Evolutionary conservation across 2,113 vertebrate genomes (phyloP).

Genomic region (Tragelaphus buxtoni): DNA sequence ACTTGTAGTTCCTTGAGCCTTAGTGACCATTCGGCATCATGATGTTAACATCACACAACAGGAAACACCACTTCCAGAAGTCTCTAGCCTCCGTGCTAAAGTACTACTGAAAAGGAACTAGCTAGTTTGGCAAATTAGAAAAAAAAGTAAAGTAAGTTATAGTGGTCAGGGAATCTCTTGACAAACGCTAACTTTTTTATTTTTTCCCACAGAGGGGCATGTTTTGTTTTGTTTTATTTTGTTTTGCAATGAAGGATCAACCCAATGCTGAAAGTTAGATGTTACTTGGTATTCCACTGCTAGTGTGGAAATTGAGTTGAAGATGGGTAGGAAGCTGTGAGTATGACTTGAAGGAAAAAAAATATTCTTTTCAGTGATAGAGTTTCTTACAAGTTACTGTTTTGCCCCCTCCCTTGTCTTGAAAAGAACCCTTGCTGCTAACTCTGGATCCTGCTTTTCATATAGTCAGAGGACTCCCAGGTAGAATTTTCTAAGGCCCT

Average conservation of each 20-base stretch:
- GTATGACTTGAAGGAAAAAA: conserved; percentile 69
- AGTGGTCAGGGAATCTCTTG: conserved; percentile 69
- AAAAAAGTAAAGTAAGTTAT: conserved; percentile 24
- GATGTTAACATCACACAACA: conserved; percentile 63
- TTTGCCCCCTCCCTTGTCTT: conserved; percentile 75
- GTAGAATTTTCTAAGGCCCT: conserved; percentile 57
- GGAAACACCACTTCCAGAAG: conserved; percentile 76
- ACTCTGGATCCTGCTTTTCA: conserved; percentile 81
- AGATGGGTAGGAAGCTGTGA: conserved; percentile 51
- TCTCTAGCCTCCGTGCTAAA: conserved; percentile 74
- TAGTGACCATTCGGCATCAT: conserved; percentile 69
- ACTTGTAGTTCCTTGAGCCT: conserved; percentile 76
- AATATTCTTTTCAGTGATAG: conserved; percentile 63
- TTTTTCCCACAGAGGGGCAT: background rate
- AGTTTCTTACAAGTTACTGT: conserved; percentile 76
- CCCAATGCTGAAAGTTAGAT: conserved; percentile 62
- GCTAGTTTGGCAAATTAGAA: conserved; percentile 65
- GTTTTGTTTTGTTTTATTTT: conserved; percentile 38
- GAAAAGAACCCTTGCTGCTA: conserved; percentile 83
- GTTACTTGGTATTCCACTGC: conserved; percentile 21
- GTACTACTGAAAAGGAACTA: conserved; percentile 81
- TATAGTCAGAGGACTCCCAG: conserved; percentile 76
- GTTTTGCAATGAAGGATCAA: conserved; percentile 66
- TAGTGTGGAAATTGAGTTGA: background rate
- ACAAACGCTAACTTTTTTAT: conserved; percentile 43